Evolutionary conservation across 1,140 invertebrate species (phyloP), one percentile per base, ranked within the genome.

Genomic region (Sitobion miscanthi): DNA sequence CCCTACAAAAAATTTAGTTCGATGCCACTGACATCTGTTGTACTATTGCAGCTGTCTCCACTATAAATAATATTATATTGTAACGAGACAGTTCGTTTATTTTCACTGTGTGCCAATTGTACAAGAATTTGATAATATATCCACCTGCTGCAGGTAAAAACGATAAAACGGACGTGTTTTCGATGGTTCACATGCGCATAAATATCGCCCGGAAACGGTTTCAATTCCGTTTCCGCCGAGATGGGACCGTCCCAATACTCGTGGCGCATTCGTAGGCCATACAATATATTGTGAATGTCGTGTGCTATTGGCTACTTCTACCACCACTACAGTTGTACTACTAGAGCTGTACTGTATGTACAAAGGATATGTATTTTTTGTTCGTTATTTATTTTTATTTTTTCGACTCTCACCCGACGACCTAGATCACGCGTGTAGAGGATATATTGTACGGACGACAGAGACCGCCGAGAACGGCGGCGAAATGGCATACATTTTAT

Each of bases 341-440:
- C 62, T 69, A 69, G 62, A n/a, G 62, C 25, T 35, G 14, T 82
- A 35, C 25, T 35, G 14, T 82, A 35, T 82, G 69, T 82, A 82
- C 77, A 83, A 38, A 38, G 35, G n/a, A 38, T 83, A 62, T 62
- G 9, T 62, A 69, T 69, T 69, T 69, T 69, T 69, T 69, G 62
- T 69, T 69, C 30, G 62, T n/a, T 69, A 69, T 69, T 69, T 69
- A 69, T 69, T n/a, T 69, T n/a, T n/a, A n/a, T 69, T 69, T 69
- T 69, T 69, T 69, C 42, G 35, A 38, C 77, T 23, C 35, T 38
- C n/a, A 2, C 35, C 35, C 77, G 77, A 38, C 20, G n/a, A 83
- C 77, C 77, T 35, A 20, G 20, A 20, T 23, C n/a, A 83, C 35
- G 8, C 35, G 8, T 21, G 35, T 38, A 38, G 8, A 21, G 77